Conservation (phyloP, 2,797 vertebrate species). For the Enteromius fasciolatus region DNA sequence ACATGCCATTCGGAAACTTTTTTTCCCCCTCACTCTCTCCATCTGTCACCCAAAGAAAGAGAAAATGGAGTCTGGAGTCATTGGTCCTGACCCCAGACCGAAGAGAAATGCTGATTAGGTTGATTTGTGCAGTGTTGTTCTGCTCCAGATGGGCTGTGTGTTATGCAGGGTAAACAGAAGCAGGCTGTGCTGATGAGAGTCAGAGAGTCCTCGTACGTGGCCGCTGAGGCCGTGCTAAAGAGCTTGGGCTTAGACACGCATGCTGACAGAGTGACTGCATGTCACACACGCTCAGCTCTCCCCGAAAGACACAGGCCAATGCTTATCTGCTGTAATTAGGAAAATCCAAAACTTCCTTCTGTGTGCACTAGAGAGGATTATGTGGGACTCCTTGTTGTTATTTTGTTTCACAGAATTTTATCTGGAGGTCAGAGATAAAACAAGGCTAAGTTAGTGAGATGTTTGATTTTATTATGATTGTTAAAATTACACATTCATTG, state of each 20-base stretch:
- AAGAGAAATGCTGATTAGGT: constrained; percentile 28
- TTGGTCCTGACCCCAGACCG: constrained; percentile 15
- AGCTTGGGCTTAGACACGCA: constrained; percentile 46
- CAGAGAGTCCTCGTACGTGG: constrained; percentile 21
- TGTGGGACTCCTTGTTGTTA: constrained; percentile 10
- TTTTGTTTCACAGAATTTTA: constrained; percentile 12
- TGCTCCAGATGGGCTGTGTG: constrained; percentile 39
- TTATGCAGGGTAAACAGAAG: constrained; percentile 49
- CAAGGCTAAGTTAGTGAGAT: not conserved
- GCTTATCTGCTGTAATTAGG: constrained; percentile 50
- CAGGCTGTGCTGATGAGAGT: constrained; percentile 39
- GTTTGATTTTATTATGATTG: not conserved
- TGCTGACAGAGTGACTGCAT: constrained; percentile 42
- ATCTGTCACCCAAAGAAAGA: constrained; percentile 4
- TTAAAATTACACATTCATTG: not conserved
- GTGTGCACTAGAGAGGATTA: constrained; percentile 6
- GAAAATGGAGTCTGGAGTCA: constrained; percentile 10
- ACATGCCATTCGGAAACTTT: not conserved
- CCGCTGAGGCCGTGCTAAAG: constrained; percentile 38
- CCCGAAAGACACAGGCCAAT: constrained; percentile 11
- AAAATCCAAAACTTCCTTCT: constrained; percentile 19
- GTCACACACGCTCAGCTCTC: constrained; percentile 38
- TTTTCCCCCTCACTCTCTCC: not conserved
- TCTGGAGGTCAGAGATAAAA: not conserved
- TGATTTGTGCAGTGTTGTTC: constrained; percentile 48